These are phyloP conservation scores for Puffinus mauretanicus DNA, from an alignment of 2,113 vertebrate genomes.

Conservation along the genomic window DNA sequence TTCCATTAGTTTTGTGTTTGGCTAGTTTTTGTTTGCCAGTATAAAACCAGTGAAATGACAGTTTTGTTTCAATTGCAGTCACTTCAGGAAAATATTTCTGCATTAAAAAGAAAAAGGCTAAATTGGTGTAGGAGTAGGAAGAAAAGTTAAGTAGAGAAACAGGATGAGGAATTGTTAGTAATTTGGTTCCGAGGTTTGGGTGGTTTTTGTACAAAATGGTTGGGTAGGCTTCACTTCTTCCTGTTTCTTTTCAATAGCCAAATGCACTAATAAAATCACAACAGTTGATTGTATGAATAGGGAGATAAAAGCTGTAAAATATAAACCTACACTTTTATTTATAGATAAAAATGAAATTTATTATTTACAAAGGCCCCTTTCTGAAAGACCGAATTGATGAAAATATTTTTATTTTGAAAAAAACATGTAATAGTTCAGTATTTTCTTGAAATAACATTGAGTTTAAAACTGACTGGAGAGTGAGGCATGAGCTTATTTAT, in stretches of 20 bases:
- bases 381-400: neutral
- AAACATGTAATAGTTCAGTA: neutral
- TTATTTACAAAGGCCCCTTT: neutral
- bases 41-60: neutral
- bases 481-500: neutral
- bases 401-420: neutral
- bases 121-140: neutral
- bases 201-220: neutral
- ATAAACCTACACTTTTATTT: neutral
- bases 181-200: accelerated
- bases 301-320: neutral
- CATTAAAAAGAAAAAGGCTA: neutral
- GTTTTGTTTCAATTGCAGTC: neutral
- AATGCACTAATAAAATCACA: neutral
- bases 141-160: neutral
- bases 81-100: neutral
- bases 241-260: neutral
- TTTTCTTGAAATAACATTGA: neutral
- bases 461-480: neutral
- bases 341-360: neutral
- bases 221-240: neutral
- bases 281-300: neutral
- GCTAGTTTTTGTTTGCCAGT: neutral
- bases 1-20: neutral
- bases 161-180: neutral